phyloP scores from a whole-genome alignment of 2,888 invertebrate species.

The Herminia tarsipennalis region DNA sequence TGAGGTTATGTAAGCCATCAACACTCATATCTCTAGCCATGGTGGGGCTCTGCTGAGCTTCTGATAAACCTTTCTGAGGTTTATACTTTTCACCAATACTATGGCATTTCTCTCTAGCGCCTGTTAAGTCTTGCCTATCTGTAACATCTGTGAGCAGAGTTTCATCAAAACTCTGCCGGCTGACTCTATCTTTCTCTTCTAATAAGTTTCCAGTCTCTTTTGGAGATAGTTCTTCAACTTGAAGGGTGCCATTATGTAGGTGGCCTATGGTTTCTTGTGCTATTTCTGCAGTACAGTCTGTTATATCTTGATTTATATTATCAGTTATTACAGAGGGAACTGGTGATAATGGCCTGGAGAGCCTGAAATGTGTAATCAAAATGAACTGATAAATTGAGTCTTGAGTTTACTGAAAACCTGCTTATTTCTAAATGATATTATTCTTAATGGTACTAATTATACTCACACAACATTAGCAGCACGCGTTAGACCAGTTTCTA shows the following conservation, averaged over 20 bases:
- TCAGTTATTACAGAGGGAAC: constrained; percentile 50
- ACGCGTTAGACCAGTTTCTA: constrained; percentile 93
- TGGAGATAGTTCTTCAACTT: constrained; percentile 69
- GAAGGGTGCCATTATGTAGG: constrained; percentile 57
- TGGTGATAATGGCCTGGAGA: constrained; percentile 76
- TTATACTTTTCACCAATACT: constrained; percentile 82
- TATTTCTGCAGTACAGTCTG: constrained; percentile 51
- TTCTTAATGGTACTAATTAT: background rate
- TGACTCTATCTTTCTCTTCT: constrained; percentile 77
- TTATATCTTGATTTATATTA: constrained; percentile 50
- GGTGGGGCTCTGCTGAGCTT: constrained; percentile 81
- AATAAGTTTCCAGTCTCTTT: constrained; percentile 75
- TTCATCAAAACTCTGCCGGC: constrained; percentile 78
- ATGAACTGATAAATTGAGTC: background rate
- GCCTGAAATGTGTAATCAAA: constrained; percentile 49
- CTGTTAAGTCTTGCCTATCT: constrained; percentile 68
- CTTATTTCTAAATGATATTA: background rate
- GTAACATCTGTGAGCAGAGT: constrained; percentile 65
- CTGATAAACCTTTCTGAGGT: constrained; percentile 64
- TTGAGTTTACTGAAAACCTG: background rate
- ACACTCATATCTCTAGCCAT: constrained; percentile 90
- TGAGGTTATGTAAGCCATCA: constrained; percentile 86
- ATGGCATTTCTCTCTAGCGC: constrained; percentile 77
- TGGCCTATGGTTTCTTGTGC: constrained; percentile 51
- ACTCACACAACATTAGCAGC: constrained; percentile 92